Conservation (phyloP, 2,888 invertebrate genomes). For the Thalpophila matura region DNA sequence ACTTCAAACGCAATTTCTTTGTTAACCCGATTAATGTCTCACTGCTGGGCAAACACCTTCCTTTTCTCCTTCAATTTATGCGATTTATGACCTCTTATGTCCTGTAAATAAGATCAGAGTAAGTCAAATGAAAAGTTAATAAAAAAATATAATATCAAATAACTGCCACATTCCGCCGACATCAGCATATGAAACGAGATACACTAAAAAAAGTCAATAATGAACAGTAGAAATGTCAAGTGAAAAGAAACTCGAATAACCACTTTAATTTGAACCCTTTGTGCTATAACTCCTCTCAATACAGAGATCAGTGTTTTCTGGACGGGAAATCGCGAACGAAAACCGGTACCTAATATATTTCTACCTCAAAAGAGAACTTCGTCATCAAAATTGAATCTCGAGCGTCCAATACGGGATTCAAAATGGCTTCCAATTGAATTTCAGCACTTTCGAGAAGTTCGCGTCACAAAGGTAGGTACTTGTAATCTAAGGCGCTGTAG, state of each 20-base stretch:
- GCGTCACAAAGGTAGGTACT: conserved; percentile 62
- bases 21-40: too few relatives aligned
- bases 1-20: neutral
- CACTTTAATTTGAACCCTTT: conserved; percentile 26
- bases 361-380: conserved; percentile 66
- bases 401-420: conserved; percentile 66
- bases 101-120: too few relatives aligned
- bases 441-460: conserved; percentile 65
- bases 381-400: conserved; percentile 68
- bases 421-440: conserved; percentile 71
- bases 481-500: conserved; percentile 50
- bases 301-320: conserved; percentile 32
- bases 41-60: too few relatives aligned
- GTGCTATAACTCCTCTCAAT: neutral
- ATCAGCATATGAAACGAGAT: conserved; percentile 54
- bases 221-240: conserved; percentile 50
- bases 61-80: too few relatives aligned
- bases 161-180: conserved; percentile 36
- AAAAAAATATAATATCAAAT: conserved; percentile 40
- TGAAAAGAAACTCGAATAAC: conserved; percentile 45
- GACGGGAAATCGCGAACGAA: conserved; percentile 57
- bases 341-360: conserved; percentile 63
- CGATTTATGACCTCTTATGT: too few relatives aligned
- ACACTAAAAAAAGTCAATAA: conserved; percentile 63
- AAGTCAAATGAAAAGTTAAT: conserved; percentile 31